These are phyloP conservation scores for Parnassius apollo DNA, from an alignment of 2,888 invertebrate genomes.

Conservation along the genomic window DNA sequence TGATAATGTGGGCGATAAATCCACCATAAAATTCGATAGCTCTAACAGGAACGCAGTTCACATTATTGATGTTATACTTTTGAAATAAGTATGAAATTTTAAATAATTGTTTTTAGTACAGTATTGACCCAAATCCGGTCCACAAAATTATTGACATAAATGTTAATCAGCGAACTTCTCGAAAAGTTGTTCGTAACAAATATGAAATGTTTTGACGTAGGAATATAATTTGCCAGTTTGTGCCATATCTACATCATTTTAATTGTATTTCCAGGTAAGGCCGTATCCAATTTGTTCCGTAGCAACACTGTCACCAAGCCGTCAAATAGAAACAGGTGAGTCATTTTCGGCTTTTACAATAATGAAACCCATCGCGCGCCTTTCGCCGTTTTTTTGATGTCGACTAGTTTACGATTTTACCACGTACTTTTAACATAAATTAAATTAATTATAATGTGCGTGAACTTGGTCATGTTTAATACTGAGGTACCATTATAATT, in stretches of 20 bases:
- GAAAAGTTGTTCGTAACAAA: too few species aligned
- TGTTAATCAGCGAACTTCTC: too few species aligned
- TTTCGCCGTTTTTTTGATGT: constrained; percentile 7
- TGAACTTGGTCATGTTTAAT: background rate
- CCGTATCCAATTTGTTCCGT: constrained; percentile 32
- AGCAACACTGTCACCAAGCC: constrained; percentile 25
- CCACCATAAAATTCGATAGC: too few species aligned
- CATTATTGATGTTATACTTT: too few species aligned
- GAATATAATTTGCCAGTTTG: background rate
- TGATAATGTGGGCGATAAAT: too few species aligned
- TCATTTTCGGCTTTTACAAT: constrained; percentile 49
- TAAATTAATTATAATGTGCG: constrained; percentile 24
- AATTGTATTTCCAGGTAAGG: constrained; percentile 35
- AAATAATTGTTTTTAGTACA: too few species aligned
- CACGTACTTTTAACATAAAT: constrained; percentile 9
- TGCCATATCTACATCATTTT: constrained; percentile 10
- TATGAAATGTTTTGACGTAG: too few species aligned
- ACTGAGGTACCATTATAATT: background rate
- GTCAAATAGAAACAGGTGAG: constrained; percentile 36
- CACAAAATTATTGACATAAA: too few species aligned
- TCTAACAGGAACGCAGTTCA: too few species aligned
- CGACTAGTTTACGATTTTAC: constrained; percentile 3
- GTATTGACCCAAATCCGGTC: too few species aligned
- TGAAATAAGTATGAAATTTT: too few species aligned
- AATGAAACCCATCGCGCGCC: constrained; percentile 39